Base-by-base conservation (phyloP, 37 sponge, comb jelly and placozoan species). In the Ephydatia muelleri region DNA sequence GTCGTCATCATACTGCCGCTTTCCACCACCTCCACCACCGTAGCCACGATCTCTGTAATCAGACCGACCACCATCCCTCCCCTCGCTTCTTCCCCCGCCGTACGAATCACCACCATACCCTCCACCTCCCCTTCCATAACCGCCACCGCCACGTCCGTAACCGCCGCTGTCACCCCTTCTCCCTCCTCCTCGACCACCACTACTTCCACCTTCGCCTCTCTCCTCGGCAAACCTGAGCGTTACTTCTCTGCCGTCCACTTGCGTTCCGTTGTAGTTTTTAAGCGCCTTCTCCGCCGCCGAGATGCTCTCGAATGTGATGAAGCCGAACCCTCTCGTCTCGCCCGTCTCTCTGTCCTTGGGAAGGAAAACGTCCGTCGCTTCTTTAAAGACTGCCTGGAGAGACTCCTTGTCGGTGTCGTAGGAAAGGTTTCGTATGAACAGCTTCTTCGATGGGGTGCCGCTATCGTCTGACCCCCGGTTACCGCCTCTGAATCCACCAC, bases 261-360 rank as follows among this genome's bases (percentile, higher is more conserved):
- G 68, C 19, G 32, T 66, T 2, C 88, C 88, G 38, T 92, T 73
- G 48, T 78, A 70, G 72, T 84, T 75, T 72, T 79, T 49, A 19
- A 92, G 33, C 12, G 88, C 86, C 23, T 87, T 87, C 67, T 77
- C 75, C 28, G 96, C 93, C n/a, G 88, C 28, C 4, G 70, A 85
- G 3, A 90, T 78, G 67, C 88, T 89, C 23, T 72, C 71, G 78
- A 92, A 95, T 2, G 84, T 86, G 11, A 95, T 77, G 71, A 89
- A 92, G 8, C 91, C 96, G 82, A 95, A 95, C 92, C 96, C 96
- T 88, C 90, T 89, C 65, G 75, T 84, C 68, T 85, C 78, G 38
- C 96, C 96, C 22, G 96, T 95, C 28, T 95, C 96, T 57, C 91
- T 87, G 86, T 95, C 89, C 19, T 72, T 86, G 70, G 90, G 88